Base-by-base conservation (phyloP, 2,797 vertebrate species). In the Aeoliscus strigatus region DNA sequence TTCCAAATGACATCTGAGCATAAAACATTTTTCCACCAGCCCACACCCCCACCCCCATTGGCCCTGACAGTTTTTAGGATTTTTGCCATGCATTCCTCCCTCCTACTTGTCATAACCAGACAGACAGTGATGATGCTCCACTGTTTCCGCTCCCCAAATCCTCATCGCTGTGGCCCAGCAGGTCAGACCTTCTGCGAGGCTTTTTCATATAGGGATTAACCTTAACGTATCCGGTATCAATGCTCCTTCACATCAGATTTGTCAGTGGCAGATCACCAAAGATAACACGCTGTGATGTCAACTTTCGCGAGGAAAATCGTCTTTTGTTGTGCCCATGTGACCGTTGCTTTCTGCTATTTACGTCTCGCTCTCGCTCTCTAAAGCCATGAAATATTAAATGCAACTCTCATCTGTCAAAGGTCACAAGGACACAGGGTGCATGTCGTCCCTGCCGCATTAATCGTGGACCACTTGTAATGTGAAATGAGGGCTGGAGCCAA, bases 1-100 rank as follows among this genome's bases (percentile, higher is more conserved):
- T 67, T 73, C 68, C 60, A 58, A 63, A 77, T 78, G 76, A 79
- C 73, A 78, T 76, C 60, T 60, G 61, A 49, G 56, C 77, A 71
- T 68, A 52, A 73, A 79, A 68, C 44, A 56, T 73, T 80, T 75
- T 73, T 65, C 17, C 15, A 55, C n/a, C n/a, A n/a, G n/a, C n/a
- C n/a, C 59, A 40, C 29, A 12, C 29, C n/a, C 7, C 2, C 26
- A 9, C 26, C 3, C 18, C 3, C 18, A 21, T 6, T 3, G 3
- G 6, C 18, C 3, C 18, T 3, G 3, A 21, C 6, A 15, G 49
- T 50, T 49, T 30, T 53, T 13, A n/a, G 2, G 27, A 5, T 51
- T 66, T 62, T 48, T 37, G 9, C 35, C 41, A 2, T 14, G 39
- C 28, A 6, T 18, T 46, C 29, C 40, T 41, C 34, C 7, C 16